A percentile compares a stretch with the other conserved stretches of the same genome.
Conservation (phyloP, 2,888 invertebrate species). For the Tenthredo amoena region DNA sequence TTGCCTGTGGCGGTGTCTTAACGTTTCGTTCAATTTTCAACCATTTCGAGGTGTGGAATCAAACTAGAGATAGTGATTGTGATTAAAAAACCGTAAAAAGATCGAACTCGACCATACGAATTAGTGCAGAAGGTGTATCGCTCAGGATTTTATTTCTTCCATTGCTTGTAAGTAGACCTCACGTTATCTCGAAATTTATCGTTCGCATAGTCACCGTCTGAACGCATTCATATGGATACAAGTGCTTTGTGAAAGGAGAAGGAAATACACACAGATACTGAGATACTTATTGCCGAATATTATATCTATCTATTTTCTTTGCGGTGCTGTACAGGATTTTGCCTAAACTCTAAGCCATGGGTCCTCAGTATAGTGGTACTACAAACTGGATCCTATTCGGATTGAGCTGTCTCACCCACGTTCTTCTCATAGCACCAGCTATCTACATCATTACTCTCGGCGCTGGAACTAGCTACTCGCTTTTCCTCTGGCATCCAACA, state of each 20-base stretch:
- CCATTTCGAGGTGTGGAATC: not conserved
- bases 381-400: not conserved
- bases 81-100: not conserved
- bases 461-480: conserved; percentile 59
- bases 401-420: conserved; percentile 58
- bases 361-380: not conserved
- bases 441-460: conserved; percentile 71
- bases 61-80: not conserved
- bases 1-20: not conserved
- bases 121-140: not conserved
- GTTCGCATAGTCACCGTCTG: not conserved
- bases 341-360: not conserved
- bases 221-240: not conserved
- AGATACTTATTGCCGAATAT: not conserved
- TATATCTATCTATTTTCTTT: not conserved
- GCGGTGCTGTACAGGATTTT: not conserved
- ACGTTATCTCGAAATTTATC: not conserved
- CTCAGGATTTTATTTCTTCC: not conserved
- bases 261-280: not conserved
- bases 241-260: not conserved
- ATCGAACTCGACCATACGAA: not conserved
- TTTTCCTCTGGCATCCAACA: conserved; percentile 75
- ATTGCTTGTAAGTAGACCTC: not conserved
- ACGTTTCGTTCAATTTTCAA: not conserved
- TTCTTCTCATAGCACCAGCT: conserved; percentile 70